Percentiles rank a stretch among this genome's conserved stretches.
Conservation (phyloP, 2,113 vertebrate species). For the Monarcha castaneiventris region DNA sequence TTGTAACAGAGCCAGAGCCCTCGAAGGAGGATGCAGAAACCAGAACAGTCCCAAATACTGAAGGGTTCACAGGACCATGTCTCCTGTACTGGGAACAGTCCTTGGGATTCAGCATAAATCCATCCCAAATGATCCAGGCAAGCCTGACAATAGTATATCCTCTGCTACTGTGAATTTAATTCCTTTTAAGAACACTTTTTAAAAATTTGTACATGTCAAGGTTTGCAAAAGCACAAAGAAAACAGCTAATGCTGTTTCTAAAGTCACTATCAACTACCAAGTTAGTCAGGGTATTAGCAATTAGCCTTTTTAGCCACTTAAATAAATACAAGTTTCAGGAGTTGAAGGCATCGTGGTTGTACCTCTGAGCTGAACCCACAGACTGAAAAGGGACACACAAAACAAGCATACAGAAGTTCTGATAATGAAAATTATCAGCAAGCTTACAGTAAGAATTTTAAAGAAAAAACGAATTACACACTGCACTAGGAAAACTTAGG, state of each 20-base stretch:
- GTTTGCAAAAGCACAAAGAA: not conserved
- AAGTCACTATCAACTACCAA: not conserved
- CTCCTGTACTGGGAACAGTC: not conserved
- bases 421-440: not conserved
- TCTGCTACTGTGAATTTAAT: not conserved
- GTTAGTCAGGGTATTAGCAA: not conserved
- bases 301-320: not conserved
- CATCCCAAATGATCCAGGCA: not conserved
- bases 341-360: fast-evolving
- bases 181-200: fast-evolving
- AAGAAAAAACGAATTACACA: not conserved
- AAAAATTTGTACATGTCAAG: not conserved
- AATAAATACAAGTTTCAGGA: not conserved
- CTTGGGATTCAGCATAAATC: not conserved
- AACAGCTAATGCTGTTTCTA: not conserved
- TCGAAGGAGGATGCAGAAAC: not conserved
- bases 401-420: not conserved
- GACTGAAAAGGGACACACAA: not conserved
- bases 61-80: not conserved
- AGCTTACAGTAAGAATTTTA: not conserved
- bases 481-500: not conserved
- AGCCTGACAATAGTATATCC: not conserved
- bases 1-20: not conserved
- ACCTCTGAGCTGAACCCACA: not conserved
- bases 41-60: not conserved